Conservation (phyloP, 2,797 vertebrate species). For the Pipistrellus pipistrellus region DNA sequence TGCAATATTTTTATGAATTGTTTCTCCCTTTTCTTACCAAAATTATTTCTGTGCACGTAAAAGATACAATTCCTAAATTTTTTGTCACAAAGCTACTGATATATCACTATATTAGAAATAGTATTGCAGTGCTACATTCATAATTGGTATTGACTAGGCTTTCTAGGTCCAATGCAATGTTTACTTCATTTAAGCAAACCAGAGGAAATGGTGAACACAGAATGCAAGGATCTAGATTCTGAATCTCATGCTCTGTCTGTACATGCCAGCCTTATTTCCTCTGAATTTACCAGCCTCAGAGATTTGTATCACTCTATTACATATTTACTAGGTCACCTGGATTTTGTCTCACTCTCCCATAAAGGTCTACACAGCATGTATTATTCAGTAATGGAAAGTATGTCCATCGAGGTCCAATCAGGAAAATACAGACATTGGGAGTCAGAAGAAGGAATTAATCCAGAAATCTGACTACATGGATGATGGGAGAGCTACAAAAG, state of each 20-base stretch:
- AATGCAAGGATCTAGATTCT: not conserved
- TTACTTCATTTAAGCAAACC: not conserved
- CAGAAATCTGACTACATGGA: not conserved
- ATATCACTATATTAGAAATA: not conserved
- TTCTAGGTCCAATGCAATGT: not conserved
- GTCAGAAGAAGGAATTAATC: constrained; percentile 20
- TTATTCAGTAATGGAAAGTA: not conserved
- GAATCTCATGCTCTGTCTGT: not conserved
- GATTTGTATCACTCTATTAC: not conserved
- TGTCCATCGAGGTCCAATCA: not conserved
- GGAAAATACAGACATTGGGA: constrained; percentile 8
- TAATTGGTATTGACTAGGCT: not conserved
- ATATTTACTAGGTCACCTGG: not conserved
- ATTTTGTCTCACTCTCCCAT: not conserved
- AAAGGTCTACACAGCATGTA: not conserved
- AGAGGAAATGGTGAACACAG: not conserved
- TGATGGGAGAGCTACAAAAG: constrained; percentile 12
- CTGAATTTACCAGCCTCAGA: not conserved
- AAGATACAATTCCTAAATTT: not conserved
- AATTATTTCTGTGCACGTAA: constrained; percentile 21
- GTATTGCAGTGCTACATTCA: not conserved
- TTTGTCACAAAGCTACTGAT: not conserved
- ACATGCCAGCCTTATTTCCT: not conserved
- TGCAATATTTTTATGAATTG: not conserved
- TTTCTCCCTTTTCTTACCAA: constrained; percentile 2